Percentiles rank a stretch among this genome's conserved stretches.
These are phyloP conservation scores for Porites evermanni DNA, from an alignment of 92 coral and sea anemone species.

Conservation along the genomic window DNA sequence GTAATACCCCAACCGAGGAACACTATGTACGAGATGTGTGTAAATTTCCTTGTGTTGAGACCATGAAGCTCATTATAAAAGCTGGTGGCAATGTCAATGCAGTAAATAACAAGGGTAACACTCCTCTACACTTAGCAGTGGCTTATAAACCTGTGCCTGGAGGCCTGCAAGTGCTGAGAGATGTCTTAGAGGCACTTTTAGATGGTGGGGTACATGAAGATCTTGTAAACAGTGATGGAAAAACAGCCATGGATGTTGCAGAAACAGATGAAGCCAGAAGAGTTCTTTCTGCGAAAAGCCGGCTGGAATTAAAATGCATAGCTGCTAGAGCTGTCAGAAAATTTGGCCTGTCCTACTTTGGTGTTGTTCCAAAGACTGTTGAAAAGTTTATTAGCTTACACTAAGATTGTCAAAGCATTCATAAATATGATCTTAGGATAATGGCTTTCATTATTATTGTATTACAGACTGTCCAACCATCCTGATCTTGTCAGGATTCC, in stretches of 20 bases:
- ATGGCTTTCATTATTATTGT: too few species aligned
- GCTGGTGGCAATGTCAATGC: constrained; percentile 84
- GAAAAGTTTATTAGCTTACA: constrained; percentile 82
- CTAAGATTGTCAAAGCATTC: constrained; percentile 16
- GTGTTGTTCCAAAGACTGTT: constrained; percentile 83
- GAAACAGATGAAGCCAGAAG: constrained; percentile 65
- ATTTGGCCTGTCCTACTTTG: constrained; percentile 65
- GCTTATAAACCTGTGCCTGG: constrained; percentile 63
- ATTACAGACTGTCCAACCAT: too few species aligned
- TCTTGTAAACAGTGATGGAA: constrained; percentile 61
- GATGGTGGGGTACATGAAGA: constrained; percentile 78
- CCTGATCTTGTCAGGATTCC: too few species aligned
- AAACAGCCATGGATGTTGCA: constrained; percentile 75
- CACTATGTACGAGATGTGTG: constrained; percentile 86
- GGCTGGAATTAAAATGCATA: constrained; percentile 76
- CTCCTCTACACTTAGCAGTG: constrained; percentile 77
- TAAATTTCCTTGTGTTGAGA: constrained; percentile 67
- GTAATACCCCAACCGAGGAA: constrained; percentile 78
- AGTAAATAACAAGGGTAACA: constrained; percentile 69
- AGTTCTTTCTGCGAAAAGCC: constrained; percentile 59
- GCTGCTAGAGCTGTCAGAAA: constrained; percentile 79
- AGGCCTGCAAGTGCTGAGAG: constrained; percentile 47
- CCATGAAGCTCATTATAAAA: constrained; percentile 64
- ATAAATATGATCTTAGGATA: too few species aligned
- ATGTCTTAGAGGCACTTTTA: constrained; percentile 60